Conservation (phyloP, 1,140 invertebrate genomes). For the Augochlora pura region DNA sequence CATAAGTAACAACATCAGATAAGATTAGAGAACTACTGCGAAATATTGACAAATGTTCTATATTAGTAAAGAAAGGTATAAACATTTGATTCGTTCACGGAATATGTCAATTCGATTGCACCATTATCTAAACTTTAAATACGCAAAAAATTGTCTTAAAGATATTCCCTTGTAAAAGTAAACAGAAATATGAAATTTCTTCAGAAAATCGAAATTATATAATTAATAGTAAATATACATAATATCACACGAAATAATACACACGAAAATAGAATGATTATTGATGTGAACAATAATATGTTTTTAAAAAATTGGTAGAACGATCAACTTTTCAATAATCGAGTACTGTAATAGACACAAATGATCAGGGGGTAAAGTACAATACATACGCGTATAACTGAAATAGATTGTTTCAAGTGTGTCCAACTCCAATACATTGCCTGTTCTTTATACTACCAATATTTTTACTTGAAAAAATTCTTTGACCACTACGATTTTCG, state of each 20-base stretch:
- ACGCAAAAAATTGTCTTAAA: background rate
- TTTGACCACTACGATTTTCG: constrained; percentile 53
- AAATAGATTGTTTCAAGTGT: constrained; percentile 9
- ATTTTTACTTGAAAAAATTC: constrained; percentile 8
- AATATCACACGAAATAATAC: background rate
- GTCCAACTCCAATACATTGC: constrained; percentile 19
- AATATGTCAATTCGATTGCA: background rate
- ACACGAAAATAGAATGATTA: background rate
- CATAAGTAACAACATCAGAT: background rate
- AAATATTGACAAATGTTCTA: background rate
- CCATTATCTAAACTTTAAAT: background rate
- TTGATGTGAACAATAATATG: background rate
- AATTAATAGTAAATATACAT: background rate
- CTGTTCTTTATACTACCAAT: constrained; percentile 17
- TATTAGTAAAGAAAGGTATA: background rate
- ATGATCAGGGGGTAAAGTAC: constrained; percentile 3
- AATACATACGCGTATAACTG: constrained; percentile 16
- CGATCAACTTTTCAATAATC: constrained; percentile 9
- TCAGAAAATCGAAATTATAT: constrained; percentile 1
- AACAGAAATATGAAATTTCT: background rate
- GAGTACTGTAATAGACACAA: constrained; percentile 5
- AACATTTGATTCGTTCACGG: background rate
- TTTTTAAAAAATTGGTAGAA: constrained; percentile 12
- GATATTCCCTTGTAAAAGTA: background rate
- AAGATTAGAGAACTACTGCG: background rate